Conservation (phyloP, 2,797 vertebrate species). For the Thripadectes ignobilis region DNA sequence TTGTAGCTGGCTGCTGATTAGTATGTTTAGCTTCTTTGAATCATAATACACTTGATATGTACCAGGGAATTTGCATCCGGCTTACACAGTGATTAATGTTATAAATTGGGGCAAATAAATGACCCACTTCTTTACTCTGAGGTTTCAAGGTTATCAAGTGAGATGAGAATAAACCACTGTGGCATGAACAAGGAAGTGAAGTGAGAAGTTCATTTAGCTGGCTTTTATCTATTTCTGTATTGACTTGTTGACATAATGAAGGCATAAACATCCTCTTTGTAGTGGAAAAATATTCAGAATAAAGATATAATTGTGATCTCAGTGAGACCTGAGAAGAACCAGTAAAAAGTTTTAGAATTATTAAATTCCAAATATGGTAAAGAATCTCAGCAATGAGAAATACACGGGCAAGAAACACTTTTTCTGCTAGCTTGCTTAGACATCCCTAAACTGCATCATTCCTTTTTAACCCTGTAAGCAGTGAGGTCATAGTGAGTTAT, state of each 20-base stretch:
- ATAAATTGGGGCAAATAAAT: neutral
- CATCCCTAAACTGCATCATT: neutral
- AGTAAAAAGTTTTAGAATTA: neutral
- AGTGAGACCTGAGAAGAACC: neutral
- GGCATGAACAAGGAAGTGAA: neutral
- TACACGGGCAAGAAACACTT: neutral
- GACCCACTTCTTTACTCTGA: neutral
- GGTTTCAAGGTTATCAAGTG: constrained; percentile 11
- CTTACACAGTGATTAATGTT: neutral
- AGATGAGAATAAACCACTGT: neutral
- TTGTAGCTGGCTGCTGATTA: neutral
- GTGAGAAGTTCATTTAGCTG: neutral
- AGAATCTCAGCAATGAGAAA: neutral
- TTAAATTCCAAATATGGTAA: neutral
- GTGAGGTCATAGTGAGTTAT: neutral
- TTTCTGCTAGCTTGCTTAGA: neutral
- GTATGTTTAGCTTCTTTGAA: neutral
- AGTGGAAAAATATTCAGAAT: neutral
- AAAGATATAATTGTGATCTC: neutral
- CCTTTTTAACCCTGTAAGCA: neutral
- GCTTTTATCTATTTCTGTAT: neutral
- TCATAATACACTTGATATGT: neutral
- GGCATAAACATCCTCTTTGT: neutral
- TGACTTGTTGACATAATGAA: neutral
- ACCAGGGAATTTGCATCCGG: neutral